Base-by-base conservation (phyloP, 1,140 invertebrate genomes). In the Apolygus lucorum region DNA sequence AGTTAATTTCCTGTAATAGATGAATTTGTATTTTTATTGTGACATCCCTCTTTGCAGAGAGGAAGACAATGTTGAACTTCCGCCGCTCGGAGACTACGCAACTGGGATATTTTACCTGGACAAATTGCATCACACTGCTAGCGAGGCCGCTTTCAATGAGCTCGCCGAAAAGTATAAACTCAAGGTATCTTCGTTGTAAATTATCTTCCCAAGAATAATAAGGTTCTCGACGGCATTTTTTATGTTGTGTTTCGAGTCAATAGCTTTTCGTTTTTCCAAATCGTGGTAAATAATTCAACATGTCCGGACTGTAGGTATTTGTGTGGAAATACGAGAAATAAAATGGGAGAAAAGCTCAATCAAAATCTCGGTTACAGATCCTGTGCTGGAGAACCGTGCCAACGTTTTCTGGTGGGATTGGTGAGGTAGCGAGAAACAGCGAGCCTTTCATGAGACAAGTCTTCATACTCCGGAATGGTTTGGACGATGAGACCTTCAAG, bases 401-500 rank as follows among this genome's bases (percentile, higher is more conserved):
- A 28, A 91, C 90, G 4, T 88, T 96, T 79, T 90, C 87, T 76
- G 81, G 86, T 27, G 85, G 85, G 63, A 92, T 99, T 76, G 96
- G 96, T 69, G 84, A 86, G 72, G 93, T 98, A 74, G 96, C 96
- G 29, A 85, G 86, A 76, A 91, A 92, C 78, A 91, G 89, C 74
- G 97, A 99, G 82, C 97, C 97, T 13, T 87, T 92, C 75, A 96
- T 98, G 84, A 85, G 93, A 75, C 96, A 99, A 84, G 93, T 96
- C 64, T 96, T 96, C 78, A 86, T 96, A 62, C 87, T 85, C 70
- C 85, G 85, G 26, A 83, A 87, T 76, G 78, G 81, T 72, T 82
- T 85, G 69, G 84, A 87, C 76, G 84, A 84, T 72, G 79, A 82
- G 52, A 80, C 82, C 29, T 86, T 90, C 52, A 78, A 85, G 67